Conservation (phyloP, 2,797 vertebrate species). For the Helicolenus hilgendorfi region DNA sequence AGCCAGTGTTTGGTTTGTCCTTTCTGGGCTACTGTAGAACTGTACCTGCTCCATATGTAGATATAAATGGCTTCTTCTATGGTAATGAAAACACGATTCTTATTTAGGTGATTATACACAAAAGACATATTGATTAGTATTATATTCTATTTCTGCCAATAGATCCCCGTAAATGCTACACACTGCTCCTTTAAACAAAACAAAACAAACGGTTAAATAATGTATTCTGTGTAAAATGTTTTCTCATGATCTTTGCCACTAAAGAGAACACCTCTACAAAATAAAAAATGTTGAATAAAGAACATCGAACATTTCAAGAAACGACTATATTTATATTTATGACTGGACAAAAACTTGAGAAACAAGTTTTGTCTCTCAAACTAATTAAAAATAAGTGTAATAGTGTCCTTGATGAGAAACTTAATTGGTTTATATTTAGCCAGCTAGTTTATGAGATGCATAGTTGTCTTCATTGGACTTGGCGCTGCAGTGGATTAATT, state of each 20-base stretch:
- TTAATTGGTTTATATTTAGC: not conserved
- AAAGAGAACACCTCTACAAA: not conserved
- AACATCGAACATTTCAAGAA: not conserved
- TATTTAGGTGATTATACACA: too few relatives aligned
- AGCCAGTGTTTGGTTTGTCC: not conserved
- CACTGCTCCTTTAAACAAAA: not conserved
- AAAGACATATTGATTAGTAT: too few relatives aligned
- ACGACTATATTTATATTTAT: not conserved
- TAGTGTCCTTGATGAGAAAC: not conserved
- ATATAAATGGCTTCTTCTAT: too few relatives aligned
- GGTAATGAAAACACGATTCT: too few relatives aligned
- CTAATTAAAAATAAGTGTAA: not conserved
- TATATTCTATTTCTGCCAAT: too few relatives aligned
- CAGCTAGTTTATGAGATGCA: not conserved
- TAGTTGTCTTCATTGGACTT: not conserved
- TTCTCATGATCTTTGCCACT: not conserved
- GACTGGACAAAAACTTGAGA: not conserved
- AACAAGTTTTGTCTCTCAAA: not conserved
- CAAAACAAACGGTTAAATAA: not conserved
- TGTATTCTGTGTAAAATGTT: not conserved
- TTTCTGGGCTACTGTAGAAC: not conserved
- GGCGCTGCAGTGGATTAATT: not conserved
- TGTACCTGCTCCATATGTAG: too few relatives aligned
- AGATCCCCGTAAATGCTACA: not conserved
- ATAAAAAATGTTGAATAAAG: not conserved